These are phyloP conservation scores for Rhinella marina DNA, from an alignment of 2,797 vertebrate species.

Conservation along the genomic window DNA sequence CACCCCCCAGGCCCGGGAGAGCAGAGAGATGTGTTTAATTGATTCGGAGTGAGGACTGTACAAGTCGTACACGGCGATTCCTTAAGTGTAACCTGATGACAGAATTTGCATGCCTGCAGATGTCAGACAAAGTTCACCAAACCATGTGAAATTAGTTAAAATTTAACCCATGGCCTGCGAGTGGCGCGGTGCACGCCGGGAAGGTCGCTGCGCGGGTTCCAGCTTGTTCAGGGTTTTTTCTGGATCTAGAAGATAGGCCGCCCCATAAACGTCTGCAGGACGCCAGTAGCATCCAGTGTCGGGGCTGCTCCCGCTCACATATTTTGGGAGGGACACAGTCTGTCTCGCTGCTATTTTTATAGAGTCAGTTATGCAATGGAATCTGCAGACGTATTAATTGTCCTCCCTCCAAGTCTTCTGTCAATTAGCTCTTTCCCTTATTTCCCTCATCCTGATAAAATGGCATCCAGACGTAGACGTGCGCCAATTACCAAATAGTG, in stretches of 20 bases:
- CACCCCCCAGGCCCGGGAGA: conserved; percentile 51
- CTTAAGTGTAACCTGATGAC: conserved; percentile 74
- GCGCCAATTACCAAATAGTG: neutral
- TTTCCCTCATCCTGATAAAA: neutral
- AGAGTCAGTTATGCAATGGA: neutral
- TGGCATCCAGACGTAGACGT: neutral
- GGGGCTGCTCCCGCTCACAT: neutral
- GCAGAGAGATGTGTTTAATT: conserved; percentile 64
- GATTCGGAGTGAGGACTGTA: conserved; percentile 53
- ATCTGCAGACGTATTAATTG: neutral
- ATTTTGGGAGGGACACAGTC: neutral
- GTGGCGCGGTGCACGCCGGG: conserved; percentile 58
- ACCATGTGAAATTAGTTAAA: conserved; percentile 74
- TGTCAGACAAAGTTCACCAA: conserved; percentile 76
- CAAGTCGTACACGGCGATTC: conserved; percentile 65
- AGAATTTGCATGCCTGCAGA: conserved; percentile 70
- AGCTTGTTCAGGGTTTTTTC: conserved; percentile 54
- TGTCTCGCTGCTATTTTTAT: conserved; percentile 22
- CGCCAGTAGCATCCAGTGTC: neutral
- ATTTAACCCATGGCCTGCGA: conserved; percentile 69
- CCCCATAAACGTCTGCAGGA: neutral
- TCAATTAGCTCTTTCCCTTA: neutral
- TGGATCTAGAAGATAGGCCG: conserved; percentile 9
- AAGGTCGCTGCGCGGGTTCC: neutral
- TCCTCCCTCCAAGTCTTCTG: neutral